phyloP scores from a whole-genome alignment of 2,113 vertebrate genomes.

The Melanerpes aurifrons region DNA sequence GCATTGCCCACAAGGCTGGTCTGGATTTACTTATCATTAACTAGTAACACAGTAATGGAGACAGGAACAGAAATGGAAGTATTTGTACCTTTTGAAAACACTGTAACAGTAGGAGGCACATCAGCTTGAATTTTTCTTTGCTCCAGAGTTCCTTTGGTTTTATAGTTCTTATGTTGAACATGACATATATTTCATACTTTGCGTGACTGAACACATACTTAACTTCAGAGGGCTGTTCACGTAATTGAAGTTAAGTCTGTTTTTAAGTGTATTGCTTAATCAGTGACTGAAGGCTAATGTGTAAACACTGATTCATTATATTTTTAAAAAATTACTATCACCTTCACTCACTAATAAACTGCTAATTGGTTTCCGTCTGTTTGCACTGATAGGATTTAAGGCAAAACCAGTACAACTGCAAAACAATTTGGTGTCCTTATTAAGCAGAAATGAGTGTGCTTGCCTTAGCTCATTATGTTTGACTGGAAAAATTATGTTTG shows the following conservation, averaged over 20 bases:
- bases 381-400: constrained; percentile 59
- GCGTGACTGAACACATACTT: not conserved
- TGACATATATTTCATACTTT: constrained; percentile 10
- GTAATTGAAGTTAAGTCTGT: constrained; percentile 24
- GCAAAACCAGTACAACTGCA: not conserved
- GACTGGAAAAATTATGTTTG: not conserved
- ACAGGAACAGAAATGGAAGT: not conserved
- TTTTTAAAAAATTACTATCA: constrained; percentile 3
- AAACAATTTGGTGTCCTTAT: not conserved
- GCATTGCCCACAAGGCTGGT: not conserved
- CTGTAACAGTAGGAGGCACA: not conserved
- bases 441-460: constrained; percentile 8
- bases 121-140: not conserved
- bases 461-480: constrained; percentile 12
- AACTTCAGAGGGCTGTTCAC: constrained; percentile 3
- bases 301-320: constrained; percentile 47
- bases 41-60: fast-evolving
- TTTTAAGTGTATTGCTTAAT: not conserved
- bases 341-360: constrained; percentile 28
- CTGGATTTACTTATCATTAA: not conserved
- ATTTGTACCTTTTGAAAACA: not conserved
- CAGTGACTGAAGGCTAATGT: not conserved
- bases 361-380: constrained; percentile 51
- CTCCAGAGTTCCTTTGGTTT: not conserved
- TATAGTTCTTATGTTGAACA: not conserved